phyloP scores from a whole-genome alignment of 2,888 invertebrate species.

The Orgyia antiqua region DNA sequence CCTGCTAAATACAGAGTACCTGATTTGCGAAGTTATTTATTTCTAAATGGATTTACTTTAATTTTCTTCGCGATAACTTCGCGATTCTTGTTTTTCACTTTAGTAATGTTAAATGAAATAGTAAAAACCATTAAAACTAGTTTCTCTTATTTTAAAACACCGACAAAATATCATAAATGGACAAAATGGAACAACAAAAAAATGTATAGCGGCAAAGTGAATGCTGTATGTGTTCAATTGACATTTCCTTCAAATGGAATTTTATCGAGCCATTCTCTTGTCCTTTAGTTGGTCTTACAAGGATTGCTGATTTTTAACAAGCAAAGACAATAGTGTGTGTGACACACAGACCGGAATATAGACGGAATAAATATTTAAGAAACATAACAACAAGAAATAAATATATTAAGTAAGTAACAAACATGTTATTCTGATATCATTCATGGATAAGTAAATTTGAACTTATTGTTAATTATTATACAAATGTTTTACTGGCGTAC shows the following conservation, averaged over 20 bases:
- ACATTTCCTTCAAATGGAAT: constrained; percentile 41
- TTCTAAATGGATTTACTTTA: neutral
- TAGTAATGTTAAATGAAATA: neutral
- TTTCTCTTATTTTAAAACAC: no score
- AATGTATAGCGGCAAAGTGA: constrained; percentile 3
- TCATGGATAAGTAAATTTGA: no score
- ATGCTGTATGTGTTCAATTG: constrained; percentile 26
- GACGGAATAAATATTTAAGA: constrained; percentile 6
- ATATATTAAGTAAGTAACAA: no score
- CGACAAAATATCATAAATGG: constrained; percentile 19
- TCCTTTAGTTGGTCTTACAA: constrained; percentile 32
- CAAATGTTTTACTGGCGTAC: no score
- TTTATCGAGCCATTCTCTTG: constrained; percentile 44
- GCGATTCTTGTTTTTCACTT: neutral
- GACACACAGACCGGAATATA: constrained; percentile 27
- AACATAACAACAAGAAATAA: neutral
- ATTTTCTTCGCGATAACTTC: neutral
- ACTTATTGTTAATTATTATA: no score
- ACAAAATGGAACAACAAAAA: constrained; percentile 17
- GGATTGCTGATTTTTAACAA: constrained; percentile 27
- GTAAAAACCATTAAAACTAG: no score
- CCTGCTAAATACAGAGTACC: constrained; percentile 1
- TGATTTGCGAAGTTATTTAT: constrained; percentile 1
- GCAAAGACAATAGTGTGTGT: constrained; percentile 22
- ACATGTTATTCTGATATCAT: no score